These are phyloP conservation scores for Dysidea cf. avara DNA, from an alignment of 37 sponge, comb jelly and placozoan species.

Conservation along the genomic window DNA sequence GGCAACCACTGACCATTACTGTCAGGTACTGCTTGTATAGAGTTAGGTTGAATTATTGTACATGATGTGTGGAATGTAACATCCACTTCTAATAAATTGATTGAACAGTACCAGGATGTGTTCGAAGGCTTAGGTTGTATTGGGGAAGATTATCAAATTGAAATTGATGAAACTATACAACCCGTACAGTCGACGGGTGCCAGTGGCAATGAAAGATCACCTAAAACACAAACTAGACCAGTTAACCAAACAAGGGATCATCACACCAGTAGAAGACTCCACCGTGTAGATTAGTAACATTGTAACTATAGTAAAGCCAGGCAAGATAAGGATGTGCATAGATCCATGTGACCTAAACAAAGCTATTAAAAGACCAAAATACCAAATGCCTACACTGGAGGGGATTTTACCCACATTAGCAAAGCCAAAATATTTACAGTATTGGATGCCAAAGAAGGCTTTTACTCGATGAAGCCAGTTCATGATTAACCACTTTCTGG, in stretches of 20 bases:
- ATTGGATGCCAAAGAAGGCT: too few relatives aligned
- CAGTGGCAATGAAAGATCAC: too few relatives aligned
- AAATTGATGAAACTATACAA: constrained; percentile 1
- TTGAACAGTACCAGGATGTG: constrained; percentile 7
- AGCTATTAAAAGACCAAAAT: too few relatives aligned
- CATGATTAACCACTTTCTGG: constrained; percentile 29
- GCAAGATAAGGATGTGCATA: constrained; percentile 37
- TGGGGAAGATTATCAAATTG: constrained; percentile 9
- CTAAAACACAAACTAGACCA: background rate
- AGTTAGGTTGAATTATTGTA: too few relatives aligned
- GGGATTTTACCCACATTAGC: constrained; percentile 16
- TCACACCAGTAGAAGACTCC: too few relatives aligned
- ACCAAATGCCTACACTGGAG: too few relatives aligned
- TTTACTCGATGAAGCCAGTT: constrained; percentile 1
- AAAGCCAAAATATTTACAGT: constrained; percentile 15
- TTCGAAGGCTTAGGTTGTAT: constrained; percentile 5
- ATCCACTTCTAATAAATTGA: too few relatives aligned
- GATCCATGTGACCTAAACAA: constrained; percentile 41
- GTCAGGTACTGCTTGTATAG: too few relatives aligned
- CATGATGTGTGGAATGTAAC: too few relatives aligned
- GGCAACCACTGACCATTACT: too few relatives aligned
- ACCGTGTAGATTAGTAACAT: too few relatives aligned
- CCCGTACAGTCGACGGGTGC: constrained; percentile 28
- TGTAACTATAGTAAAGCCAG: too few relatives aligned
- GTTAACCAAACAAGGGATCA: constrained; percentile 15